Evolutionary conservation across 2,113 vertebrate species (phyloP), one percentile per base, ranked within the genome.

Genomic region (Condylura cristata): DNA sequence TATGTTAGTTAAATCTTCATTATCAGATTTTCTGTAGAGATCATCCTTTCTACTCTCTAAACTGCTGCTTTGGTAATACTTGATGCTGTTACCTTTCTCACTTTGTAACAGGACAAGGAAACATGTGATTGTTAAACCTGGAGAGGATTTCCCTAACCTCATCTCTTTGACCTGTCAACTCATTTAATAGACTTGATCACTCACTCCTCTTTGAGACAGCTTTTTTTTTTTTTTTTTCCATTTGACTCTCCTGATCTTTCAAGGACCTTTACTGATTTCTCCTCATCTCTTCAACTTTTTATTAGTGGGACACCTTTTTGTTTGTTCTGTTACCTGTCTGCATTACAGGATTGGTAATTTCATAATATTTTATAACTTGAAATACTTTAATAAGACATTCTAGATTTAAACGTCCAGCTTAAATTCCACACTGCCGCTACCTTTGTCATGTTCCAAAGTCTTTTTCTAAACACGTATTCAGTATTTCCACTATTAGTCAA

Each of bases 1-100:
- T 92, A 91, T 41, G 30, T 66, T 97, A 96, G 90, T 96, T 95
- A 90, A 91, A 82, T 75, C 53, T 81, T 83, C 86, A 74, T 70
- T 86, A 61, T 91, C 84, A 83, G 48, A 80, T 75, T 80, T 88
- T 91, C 51, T 90, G 34, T 75, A 80, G 37, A 68, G 68, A 76
- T 81, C 41, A 86, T 75, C 37, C 22, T 92, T 90, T 86, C 86
- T 94, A 53, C 24, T 4, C 17, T 91, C n/a, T 61, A 66, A 71
- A 89, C 20, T 58, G n/a, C 24, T 82, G 71, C 18, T 84, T 81
- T 75, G 53, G 44, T 30, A 74, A 7, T 22, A 75, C 20, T 70
- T 79, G 41, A 86, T 61, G 72, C 14, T 41, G 8, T 32, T 92
- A 80, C 82, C 72, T 56, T 61, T 82, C 66, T 20, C 51, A 58